Percentiles rank a stretch among this genome's conserved stretches.
Conservation (phyloP, 2,797 vertebrate species). For the Fratercula arctica region DNA sequence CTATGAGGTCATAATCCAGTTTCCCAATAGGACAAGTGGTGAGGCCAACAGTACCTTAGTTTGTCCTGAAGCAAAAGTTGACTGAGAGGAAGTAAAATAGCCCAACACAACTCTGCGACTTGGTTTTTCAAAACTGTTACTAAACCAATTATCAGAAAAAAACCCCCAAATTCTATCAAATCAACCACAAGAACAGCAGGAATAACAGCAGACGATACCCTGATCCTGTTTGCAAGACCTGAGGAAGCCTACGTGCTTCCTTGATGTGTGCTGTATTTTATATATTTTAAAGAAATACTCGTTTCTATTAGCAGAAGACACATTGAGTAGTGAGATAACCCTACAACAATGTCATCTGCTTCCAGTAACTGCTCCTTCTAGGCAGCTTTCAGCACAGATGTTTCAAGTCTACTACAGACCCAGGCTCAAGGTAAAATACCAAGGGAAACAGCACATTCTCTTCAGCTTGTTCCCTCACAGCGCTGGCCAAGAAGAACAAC, state of each 20-base stretch:
- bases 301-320: neutral
- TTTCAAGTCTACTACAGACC: neutral
- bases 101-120: neutral
- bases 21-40: neutral
- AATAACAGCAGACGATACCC: neutral
- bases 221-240: neutral
- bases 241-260: neutral
- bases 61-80: neutral
- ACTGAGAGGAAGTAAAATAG: neutral
- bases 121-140: neutral
- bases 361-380: conserved; percentile 6
- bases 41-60: neutral
- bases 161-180: neutral
- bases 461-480: neutral
- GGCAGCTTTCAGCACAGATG: neutral
- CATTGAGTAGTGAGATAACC: neutral
- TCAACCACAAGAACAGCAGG: neutral
- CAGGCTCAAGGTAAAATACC: neutral
- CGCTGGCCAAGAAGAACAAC: neutral
- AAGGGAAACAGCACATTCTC: neutral
- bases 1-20: neutral
- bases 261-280: neutral
- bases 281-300: neutral
- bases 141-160: neutral
- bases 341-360: neutral